A percentile compares a stretch with the other conserved stretches of the same genome.
Evolutionary conservation across 2,888 invertebrate species (phyloP).

Genomic region (Agrilus biguttatus): DNA sequence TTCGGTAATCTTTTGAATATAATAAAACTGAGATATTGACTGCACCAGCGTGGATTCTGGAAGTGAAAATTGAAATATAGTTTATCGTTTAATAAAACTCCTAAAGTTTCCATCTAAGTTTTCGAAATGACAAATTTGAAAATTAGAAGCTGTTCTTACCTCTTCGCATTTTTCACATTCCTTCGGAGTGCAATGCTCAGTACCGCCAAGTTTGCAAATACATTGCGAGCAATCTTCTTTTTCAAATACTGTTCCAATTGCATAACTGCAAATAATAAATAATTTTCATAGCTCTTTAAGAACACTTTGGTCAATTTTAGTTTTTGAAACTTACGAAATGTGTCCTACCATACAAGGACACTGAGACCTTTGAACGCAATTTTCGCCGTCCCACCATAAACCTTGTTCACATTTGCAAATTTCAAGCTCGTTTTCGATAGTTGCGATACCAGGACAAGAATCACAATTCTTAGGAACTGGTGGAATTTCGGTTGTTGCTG

Average conservation of each 20-base stretch:
- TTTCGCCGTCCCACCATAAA: constrained; percentile 57
- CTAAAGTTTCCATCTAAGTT: too few relatives aligned
- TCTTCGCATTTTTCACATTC: constrained; percentile 49
- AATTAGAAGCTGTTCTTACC: constrained; percentile 20
- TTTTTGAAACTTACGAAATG: constrained; percentile 33
- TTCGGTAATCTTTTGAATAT: too few relatives aligned
- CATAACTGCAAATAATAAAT: constrained; percentile 38
- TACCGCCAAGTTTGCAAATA: constrained; percentile 61
- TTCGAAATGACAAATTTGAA: too few relatives aligned
- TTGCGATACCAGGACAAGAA: constrained; percentile 40
- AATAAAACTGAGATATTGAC: too few relatives aligned
- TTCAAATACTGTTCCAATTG: constrained; percentile 55
- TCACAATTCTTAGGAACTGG: constrained; percentile 25
- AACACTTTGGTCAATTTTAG: neutral
- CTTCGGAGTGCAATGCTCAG: constrained; percentile 52
- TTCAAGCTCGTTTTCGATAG: constrained; percentile 20
- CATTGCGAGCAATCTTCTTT: constrained; percentile 66
- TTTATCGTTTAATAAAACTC: too few relatives aligned
- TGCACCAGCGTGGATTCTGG: too few relatives aligned
- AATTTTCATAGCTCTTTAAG: neutral
- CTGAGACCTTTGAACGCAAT: constrained; percentile 53
- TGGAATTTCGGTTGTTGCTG: neutral
- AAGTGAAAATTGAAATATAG: too few relatives aligned
- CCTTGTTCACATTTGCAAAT: constrained; percentile 40
- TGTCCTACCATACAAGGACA: constrained; percentile 68